Conservation (phyloP, 2,888 invertebrate species). For the Lasioglossum vierecki region DNA sequence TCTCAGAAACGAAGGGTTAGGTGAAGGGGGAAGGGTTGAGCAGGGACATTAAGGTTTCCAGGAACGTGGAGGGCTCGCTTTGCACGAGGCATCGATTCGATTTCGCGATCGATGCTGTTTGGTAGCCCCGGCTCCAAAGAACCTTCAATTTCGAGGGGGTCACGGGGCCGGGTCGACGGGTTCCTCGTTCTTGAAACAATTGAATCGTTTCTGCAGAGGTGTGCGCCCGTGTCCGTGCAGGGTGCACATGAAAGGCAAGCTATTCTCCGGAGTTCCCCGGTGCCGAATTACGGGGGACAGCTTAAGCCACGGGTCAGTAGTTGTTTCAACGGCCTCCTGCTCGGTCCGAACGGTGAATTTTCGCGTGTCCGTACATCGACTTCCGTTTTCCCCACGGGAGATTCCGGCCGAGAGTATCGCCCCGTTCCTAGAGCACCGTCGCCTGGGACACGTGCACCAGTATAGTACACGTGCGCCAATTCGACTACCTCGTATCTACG, state of each 20-base stretch:
- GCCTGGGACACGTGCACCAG: constrained; percentile 39
- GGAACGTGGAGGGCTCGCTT: not conserved
- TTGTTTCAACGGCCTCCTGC: constrained; percentile 24
- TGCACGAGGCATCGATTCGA: constrained; percentile 31
- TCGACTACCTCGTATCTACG: not conserved
- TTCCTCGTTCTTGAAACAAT: constrained; percentile 47
- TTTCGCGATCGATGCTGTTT: constrained; percentile 35
- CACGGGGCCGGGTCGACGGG: constrained; percentile 1
- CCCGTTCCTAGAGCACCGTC: constrained; percentile 32
- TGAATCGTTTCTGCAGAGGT: constrained; percentile 19
- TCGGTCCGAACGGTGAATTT: constrained; percentile 17
- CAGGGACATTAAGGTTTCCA: not conserved
- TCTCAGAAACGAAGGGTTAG: not conserved
- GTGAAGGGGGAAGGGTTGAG: not conserved
- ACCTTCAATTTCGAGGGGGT: constrained; percentile 26
- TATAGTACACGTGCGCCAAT: constrained; percentile 9
- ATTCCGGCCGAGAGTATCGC: constrained; percentile 17
- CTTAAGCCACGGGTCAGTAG: constrained; percentile 44
- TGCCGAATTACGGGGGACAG: constrained; percentile 47
- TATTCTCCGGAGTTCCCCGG: constrained; percentile 8
- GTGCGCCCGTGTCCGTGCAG: not conserved
- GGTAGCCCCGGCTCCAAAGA: constrained; percentile 26
- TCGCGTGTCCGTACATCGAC: constrained; percentile 25
- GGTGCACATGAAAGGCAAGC: not conserved
- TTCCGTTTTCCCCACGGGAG: constrained; percentile 30